These are phyloP conservation scores for Buphagus erythrorhynchus DNA, from an alignment of 2,797 vertebrate genomes.

Conservation along the genomic window DNA sequence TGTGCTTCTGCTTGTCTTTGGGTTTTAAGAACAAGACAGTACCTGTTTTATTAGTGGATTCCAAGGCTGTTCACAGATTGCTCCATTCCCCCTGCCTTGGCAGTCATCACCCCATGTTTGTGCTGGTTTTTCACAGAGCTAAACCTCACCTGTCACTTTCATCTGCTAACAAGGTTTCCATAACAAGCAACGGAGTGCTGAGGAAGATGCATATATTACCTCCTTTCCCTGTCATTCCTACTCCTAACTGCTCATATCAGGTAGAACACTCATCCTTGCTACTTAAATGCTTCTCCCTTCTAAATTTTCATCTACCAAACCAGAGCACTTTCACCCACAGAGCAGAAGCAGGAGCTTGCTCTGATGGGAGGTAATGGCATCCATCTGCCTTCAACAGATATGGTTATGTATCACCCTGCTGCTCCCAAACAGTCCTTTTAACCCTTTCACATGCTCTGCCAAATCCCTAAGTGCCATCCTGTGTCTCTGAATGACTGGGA, in stretches of 20 bases:
- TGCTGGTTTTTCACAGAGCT: not conserved
- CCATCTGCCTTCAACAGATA: not conserved
- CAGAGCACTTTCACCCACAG: not conserved
- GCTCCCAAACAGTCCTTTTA: not conserved
- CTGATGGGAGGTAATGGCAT: not conserved
- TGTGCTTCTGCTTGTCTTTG: not conserved
- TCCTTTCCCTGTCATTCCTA: not conserved
- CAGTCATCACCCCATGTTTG: not conserved
- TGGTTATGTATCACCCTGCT: not conserved
- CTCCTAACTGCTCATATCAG: not conserved
- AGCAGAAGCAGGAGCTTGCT: not conserved
- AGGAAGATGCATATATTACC: not conserved
- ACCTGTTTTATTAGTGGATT: not conserved
- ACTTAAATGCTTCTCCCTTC: not conserved
- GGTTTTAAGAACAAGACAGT: not conserved
- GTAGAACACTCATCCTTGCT: not conserved
- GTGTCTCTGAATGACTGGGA: not conserved
- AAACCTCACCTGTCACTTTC: slow-evolving; percentile 53
- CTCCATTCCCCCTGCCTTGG: not conserved
- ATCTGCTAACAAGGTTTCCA: slow-evolving; percentile 48
- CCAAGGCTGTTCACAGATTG: not conserved
- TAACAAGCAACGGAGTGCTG: not conserved
- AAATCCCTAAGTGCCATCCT: not conserved
- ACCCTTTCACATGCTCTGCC: not conserved
- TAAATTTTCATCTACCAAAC: not conserved